Evolutionary conservation across 2,797 vertebrate species (phyloP).

Genomic region (Myotis planiceps): DNA sequence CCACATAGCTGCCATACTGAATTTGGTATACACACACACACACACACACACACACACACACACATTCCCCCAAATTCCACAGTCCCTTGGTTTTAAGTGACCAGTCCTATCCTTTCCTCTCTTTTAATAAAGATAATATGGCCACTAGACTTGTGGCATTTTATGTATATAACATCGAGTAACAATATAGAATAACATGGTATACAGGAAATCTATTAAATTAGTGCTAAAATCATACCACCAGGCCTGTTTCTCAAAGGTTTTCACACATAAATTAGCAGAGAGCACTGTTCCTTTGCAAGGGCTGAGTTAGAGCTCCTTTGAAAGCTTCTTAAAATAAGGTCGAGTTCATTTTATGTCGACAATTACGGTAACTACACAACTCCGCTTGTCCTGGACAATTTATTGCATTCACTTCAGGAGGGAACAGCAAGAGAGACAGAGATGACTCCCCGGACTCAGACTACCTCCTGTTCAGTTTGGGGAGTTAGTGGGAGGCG

Average conservation of each 20-base stretch:
- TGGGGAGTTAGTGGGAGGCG: slow-evolving; percentile 40
- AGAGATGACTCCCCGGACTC: not conserved
- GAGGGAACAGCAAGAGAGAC: slow-evolving; percentile 16
- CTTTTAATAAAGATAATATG: not conserved
- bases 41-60: not conserved
- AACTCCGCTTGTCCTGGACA: slow-evolving; percentile 62
- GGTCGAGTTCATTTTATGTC: slow-evolving; percentile 22
- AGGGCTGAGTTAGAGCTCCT: slow-evolving; percentile 27
- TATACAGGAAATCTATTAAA: not conserved
- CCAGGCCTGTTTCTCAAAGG: not conserved
- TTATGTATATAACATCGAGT: not conserved
- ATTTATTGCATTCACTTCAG: slow-evolving; percentile 67
- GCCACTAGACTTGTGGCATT: not conserved
- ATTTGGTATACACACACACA: not conserved
- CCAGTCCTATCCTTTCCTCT: not conserved
- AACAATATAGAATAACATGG: not conserved
- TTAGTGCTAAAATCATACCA: not conserved
- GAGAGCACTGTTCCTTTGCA: not conserved
- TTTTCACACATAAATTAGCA: not conserved
- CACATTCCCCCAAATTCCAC: not conserved
- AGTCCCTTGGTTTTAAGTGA: not conserved
- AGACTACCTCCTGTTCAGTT: slow-evolving; percentile 46
- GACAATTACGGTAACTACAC: slow-evolving; percentile 22
- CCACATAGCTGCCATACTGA: not conserved
- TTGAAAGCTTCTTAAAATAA: slow-evolving; percentile 58